Evolutionary conservation across 1,140 invertebrate species (phyloP), one percentile per base, ranked within the genome.

Genomic region (Chrysoperla carnea): DNA sequence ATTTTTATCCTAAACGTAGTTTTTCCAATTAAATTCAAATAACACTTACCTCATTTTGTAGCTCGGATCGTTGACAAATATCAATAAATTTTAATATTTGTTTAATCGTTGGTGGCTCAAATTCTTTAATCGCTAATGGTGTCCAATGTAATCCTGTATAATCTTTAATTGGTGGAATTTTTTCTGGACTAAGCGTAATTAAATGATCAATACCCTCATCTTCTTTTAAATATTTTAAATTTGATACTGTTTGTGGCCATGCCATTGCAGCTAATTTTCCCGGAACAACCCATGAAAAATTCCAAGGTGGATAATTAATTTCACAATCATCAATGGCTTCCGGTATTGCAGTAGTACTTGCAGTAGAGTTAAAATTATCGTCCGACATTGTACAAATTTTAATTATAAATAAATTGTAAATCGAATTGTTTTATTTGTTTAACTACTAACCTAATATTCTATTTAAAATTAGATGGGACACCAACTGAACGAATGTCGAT

Each of bases 51-150:
- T 70, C 62, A 39, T 62, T 63, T 43, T 61, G 61, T 6, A 61
- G 52, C 29, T 61, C 55, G 4, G 61, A 59, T 41, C 55, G 55
- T 52, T 70, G 56, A 49, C 75, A 76, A n/a, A 76, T 66, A 23
- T 68, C 66, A 36, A 82, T 72, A 60, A 81, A 83, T 44, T 73
- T 61, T 29, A 70, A 56, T 37, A 81, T 78, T 53, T 81, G 73
- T 40, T 72, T 62, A 44, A 78, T 49, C 5, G 67, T 70, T 6
- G 80, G 80, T 3, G 75, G 60, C 42, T 70, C 68, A 49, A 80
- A 78, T 55, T 81, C 80, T 45, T 71, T 63, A 9, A 81, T 61
- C 11, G 67, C 59, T 8, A 82, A 72, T 45, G 70, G 64, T 0
- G 66, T 66, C 69, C 70, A 77, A 50, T 67, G 62, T 14, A 75